Conservation (phyloP, 2,888 invertebrate species). For the Salpingus planirostris region DNA sequence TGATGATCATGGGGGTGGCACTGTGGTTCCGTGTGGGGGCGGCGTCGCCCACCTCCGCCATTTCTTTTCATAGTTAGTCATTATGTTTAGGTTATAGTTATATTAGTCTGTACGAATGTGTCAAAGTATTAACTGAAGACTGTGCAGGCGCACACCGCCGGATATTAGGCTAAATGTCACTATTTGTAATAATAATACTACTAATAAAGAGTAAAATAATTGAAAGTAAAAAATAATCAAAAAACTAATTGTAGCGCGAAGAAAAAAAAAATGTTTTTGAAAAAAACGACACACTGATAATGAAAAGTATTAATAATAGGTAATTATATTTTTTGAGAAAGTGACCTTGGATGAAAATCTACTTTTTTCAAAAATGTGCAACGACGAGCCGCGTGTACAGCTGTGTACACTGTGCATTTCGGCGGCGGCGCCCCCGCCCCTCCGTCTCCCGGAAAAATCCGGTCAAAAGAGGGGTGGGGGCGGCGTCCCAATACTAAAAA, state of each 20-base stretch:
- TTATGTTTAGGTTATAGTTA: constrained; percentile 10
- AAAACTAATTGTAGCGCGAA: constrained; percentile 30
- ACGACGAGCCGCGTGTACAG: constrained; percentile 24
- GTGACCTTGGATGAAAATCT: constrained; percentile 42
- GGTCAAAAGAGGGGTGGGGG: too few relatives aligned
- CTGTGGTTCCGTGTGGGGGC: too few relatives aligned
- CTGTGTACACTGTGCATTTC: constrained; percentile 30
- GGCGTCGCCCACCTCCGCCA: too few relatives aligned
- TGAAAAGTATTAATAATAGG: constrained; percentile 36
- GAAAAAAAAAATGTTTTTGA: constrained; percentile 27
- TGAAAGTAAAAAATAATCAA: constrained; percentile 28
- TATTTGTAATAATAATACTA: constrained; percentile 34
- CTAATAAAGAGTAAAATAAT: constrained; percentile 27
- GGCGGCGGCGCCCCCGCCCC: constrained; percentile 4
- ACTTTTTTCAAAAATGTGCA: constrained; percentile 31
- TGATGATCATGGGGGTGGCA: too few relatives aligned
- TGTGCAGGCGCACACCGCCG: constrained; percentile 42
- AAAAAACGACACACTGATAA: constrained; percentile 21
- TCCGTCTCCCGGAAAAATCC: too few relatives aligned
- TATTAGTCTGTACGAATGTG: constrained; percentile 41
- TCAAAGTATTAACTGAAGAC: constrained; percentile 45
- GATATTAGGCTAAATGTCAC: constrained; percentile 39
- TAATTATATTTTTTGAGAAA: constrained; percentile 43
- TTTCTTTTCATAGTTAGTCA: too few relatives aligned
- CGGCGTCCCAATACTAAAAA: constrained; percentile 8